A percentile compares a stretch with the other conserved stretches of the same genome.
Evolutionary conservation across 2,888 invertebrate species (phyloP).

Genomic region (Trichogramma dendrolimi): DNA sequence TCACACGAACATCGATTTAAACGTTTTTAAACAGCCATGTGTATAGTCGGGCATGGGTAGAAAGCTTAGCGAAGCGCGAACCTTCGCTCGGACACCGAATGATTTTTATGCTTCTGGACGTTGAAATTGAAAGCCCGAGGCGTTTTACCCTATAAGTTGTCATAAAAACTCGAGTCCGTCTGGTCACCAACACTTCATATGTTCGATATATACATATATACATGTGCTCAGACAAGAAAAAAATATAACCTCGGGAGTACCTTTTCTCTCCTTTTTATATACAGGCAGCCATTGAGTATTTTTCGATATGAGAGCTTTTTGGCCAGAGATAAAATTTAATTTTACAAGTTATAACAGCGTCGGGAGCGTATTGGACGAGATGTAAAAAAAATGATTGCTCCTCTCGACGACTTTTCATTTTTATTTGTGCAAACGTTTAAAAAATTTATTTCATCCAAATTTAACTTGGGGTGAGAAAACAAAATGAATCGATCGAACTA

Average conservation of each 20-base stretch:
- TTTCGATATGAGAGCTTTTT: not conserved
- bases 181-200: not conserved
- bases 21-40: too few species aligned
- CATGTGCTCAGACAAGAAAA: too few species aligned
- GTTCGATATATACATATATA: not conserved
- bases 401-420: not conserved
- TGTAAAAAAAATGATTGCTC: not conserved
- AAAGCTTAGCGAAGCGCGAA: too few species aligned
- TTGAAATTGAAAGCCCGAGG: slow-evolving; percentile 32
- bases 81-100: slow-evolving; percentile 9
- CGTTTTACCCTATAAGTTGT: slow-evolving; percentile 16
- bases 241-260: too few species aligned
- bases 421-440: too few species aligned
- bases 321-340: slow-evolving; percentile 22
- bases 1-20: too few species aligned
- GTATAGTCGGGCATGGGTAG: too few species aligned
- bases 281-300: too few species aligned
- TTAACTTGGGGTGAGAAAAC: too few species aligned
- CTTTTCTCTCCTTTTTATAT: too few species aligned
- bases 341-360: not conserved
- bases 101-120: slow-evolving; percentile 29
- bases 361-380: slow-evolving; percentile 3
- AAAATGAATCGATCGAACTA: too few species aligned
- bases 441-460: too few species aligned
- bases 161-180: slow-evolving; percentile 14